Conservation (phyloP, 2,797 vertebrate species). For the Acomys russatus region DNA sequence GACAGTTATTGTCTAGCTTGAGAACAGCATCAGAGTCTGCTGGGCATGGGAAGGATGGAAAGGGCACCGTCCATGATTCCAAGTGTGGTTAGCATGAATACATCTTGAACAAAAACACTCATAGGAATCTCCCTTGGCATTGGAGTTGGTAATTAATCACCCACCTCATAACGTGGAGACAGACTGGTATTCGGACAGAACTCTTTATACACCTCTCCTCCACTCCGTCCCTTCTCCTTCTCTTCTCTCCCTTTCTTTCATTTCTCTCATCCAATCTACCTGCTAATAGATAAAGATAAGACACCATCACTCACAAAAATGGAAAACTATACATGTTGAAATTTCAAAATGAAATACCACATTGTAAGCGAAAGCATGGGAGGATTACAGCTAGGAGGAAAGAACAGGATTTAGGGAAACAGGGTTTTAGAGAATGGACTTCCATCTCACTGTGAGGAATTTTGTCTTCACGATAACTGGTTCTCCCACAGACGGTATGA, state of each 20-base stretch:
- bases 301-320: neutral
- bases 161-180: neutral
- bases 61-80: neutral
- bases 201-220: neutral
- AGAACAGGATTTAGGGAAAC: neutral
- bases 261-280: neutral
- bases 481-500: neutral
- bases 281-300: neutral
- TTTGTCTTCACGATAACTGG: neutral
- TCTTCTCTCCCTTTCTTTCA: neutral
- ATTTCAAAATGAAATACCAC: slow-evolving; percentile 31
- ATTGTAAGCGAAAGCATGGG: neutral
- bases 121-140: neutral
- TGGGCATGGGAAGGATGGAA: neutral
- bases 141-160: neutral
- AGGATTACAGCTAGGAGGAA: neutral
- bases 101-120: neutral
- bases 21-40: neutral
- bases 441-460: neutral
- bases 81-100: neutral
- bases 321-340: neutral
- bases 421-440: neutral
- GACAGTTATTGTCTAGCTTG: neutral
- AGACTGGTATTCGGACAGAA: neutral
- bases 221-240: neutral